These are phyloP conservation scores for Anolis sagrei DNA, from an alignment of 2,113 vertebrate genomes.

Conservation along the genomic window DNA sequence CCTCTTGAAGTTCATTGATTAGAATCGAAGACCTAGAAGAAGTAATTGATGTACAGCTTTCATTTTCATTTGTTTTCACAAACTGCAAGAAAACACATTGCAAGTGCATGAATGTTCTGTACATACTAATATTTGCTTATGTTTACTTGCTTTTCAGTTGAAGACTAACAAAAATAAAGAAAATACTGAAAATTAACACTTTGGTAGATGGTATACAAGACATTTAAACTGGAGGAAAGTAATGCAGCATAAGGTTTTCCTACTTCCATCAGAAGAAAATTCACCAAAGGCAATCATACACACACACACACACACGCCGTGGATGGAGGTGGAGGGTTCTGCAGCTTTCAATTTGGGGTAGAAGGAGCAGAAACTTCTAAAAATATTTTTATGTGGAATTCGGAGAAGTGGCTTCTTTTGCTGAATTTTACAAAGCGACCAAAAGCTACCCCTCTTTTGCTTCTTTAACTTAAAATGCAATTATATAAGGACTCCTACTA, in stretches of 20 bases:
- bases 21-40: neutral
- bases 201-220: neutral
- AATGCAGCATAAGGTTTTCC: slow-evolving; percentile 4
- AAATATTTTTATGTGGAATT: too few species aligned
- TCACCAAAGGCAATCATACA: slow-evolving; percentile 46
- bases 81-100: neutral
- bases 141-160: neutral
- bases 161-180: slow-evolving; percentile 1
- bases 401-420: neutral
- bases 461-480: neutral
- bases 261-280: neutral
- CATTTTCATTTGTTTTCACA: neutral
- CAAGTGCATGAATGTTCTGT: neutral
- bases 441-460: too few species aligned
- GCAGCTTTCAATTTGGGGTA: too few species aligned
- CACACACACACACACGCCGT: too few species aligned
- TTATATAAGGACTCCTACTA: neutral
- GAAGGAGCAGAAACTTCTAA: too few species aligned
- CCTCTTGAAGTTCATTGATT: slow-evolving; percentile 18
- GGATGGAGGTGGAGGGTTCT: too few species aligned
- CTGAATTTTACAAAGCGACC: neutral
- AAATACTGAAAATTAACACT: neutral
- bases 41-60: neutral
- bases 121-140: neutral
- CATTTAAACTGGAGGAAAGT: neutral